A percentile compares a stretch with the other conserved stretches of the same genome.
Evolutionary conservation across 2,888 invertebrate genomes (phyloP).

Genomic region (Diadromus collaris): DNA sequence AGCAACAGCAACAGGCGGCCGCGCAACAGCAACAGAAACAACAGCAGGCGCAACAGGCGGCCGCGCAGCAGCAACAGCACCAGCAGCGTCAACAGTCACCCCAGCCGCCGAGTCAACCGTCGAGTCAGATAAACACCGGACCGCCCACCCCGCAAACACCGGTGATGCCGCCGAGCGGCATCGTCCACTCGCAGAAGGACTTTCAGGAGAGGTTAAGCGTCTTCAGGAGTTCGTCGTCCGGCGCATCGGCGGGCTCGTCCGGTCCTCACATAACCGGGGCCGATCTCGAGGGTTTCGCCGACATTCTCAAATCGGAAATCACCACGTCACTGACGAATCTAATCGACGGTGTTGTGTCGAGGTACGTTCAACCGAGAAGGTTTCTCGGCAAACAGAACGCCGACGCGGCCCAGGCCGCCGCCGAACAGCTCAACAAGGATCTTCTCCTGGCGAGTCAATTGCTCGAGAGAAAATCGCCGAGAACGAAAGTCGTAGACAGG

Average conservation of each 20-base stretch:
- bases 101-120: conserved; percentile 78
- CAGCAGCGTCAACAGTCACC: conserved; percentile 77
- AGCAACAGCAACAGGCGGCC: conserved; percentile 83
- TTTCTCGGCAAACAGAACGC: conserved; percentile 89
- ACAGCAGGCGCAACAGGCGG: conserved; percentile 67
- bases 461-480: conserved; percentile 91
- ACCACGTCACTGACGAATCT: conserved; percentile 91
- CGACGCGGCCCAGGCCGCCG: conserved; percentile 89
- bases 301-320: conserved; percentile 94
- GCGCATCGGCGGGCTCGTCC: conserved; percentile 82
- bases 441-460: conserved; percentile 90
- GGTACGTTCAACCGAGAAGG: conserved; percentile 91
- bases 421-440: conserved; percentile 93
- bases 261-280: conserved; percentile 86
- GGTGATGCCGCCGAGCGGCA: conserved; percentile 79
- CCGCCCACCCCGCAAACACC: conserved; percentile 77
- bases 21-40: conserved; percentile 81
- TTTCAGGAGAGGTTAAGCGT: conserved; percentile 90
- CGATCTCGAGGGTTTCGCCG: conserved; percentile 94
- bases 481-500: conserved; percentile 88
- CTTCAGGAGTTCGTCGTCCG: conserved; percentile 87
- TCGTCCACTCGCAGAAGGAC: conserved; percentile 83
- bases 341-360: conserved; percentile 93
- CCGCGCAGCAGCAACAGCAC: conserved; percentile 80
- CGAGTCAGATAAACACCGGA: conserved; percentile 75